A percentile compares a stretch with the other conserved stretches of the same genome.
phyloP scores from a whole-genome alignment of 2,797 vertebrate species.

The Spea hammondii region DNA sequence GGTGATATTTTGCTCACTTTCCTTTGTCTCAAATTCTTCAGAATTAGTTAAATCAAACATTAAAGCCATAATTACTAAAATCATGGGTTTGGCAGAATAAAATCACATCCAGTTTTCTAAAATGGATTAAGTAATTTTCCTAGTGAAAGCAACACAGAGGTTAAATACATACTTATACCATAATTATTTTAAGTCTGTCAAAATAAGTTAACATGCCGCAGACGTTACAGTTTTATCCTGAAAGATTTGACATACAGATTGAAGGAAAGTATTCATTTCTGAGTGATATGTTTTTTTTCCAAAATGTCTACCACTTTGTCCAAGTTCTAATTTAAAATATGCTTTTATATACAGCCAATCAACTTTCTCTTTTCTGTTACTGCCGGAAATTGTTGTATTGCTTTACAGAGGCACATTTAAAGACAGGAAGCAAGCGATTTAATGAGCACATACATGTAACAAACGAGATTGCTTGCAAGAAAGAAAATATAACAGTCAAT shows the following conservation, averaged over 20 bases:
- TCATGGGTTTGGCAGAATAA: no score
- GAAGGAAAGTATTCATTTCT: neutral
- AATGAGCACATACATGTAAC: slow-evolving; percentile 12
- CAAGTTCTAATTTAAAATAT: neutral
- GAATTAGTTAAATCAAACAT: no score
- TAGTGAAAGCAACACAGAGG: no score
- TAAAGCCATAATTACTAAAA: no score
- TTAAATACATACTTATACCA: no score
- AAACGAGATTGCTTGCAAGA: slow-evolving; percentile 7
- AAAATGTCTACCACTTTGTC: no score
- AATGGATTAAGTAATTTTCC: no score
- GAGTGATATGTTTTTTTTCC: neutral
- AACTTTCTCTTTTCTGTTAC: slow-evolving; percentile 1
- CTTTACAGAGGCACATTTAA: slow-evolving; percentile 17
- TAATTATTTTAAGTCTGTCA: no score
- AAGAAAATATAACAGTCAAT: neutral
- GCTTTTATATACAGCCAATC: neutral
- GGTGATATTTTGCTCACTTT: no score
- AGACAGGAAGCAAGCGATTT: slow-evolving; percentile 27
- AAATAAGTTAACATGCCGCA: neutral
- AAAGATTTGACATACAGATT: neutral
- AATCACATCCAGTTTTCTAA: no score
- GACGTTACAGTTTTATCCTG: neutral
- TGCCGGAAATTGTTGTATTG: neutral
- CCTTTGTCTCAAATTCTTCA: no score